Conservation (phyloP, 2,888 invertebrate genomes). For the Nemurella pictetii region DNA sequence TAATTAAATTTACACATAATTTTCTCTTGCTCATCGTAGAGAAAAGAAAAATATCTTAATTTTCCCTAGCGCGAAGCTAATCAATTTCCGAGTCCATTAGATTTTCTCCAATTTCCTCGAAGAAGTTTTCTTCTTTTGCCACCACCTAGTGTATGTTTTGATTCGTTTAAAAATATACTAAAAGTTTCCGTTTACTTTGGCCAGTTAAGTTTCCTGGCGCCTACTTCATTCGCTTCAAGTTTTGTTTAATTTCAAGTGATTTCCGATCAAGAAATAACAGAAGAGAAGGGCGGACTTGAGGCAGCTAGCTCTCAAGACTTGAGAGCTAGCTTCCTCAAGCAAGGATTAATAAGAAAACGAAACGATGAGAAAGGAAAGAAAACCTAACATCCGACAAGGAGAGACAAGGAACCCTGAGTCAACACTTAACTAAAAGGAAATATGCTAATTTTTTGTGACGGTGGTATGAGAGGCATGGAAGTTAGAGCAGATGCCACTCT, state of each 20-base stretch:
- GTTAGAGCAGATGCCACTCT: not conserved
- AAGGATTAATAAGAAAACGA: conserved; percentile 36
- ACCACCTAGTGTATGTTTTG: conserved; percentile 24
- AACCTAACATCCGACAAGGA: not conserved
- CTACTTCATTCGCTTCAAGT: too few relatives aligned
- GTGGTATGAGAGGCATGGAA: not conserved
- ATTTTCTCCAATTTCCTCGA: not conserved
- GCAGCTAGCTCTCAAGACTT: not conserved
- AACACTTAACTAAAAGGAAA: conserved; percentile 26
- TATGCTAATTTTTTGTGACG: conserved; percentile 18
- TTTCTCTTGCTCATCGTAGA: too few relatives aligned
- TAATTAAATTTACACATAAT: not conserved
- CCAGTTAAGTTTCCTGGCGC: not conserved
- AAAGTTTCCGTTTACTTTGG: conserved; percentile 20
- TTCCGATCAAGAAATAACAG: conserved; percentile 38
- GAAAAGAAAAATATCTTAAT: not conserved
- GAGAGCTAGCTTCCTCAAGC: not conserved
- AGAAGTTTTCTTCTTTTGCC: conserved; percentile 1
- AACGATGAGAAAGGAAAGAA: conserved; percentile 28
- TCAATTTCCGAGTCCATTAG: conserved; percentile 24
- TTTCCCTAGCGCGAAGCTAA: not conserved
- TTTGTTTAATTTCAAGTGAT: conserved; percentile 25
- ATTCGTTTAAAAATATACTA: conserved; percentile 27
- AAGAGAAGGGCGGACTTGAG: conserved; percentile 4
- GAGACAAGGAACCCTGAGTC: not conserved